Conservation (phyloP, 2,888 invertebrate genomes). For the Trachelus iudaicus region DNA sequence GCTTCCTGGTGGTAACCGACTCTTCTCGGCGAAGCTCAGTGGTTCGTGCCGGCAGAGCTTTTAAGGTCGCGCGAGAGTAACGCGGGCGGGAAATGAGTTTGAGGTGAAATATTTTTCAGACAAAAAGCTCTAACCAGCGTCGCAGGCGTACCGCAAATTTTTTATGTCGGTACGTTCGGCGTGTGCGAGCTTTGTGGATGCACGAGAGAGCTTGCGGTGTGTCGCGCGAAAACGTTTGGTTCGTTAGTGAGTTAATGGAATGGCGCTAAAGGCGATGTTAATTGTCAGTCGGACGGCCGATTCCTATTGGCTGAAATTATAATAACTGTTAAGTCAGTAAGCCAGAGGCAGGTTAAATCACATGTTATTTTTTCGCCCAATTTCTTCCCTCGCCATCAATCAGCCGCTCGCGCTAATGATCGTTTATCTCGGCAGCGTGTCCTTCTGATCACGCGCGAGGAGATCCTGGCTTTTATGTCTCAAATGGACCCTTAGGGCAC, state of each 20-base stretch:
- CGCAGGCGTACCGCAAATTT: neutral
- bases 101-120: neutral
- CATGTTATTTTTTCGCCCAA: neutral
- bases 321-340: neutral
- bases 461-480: neutral
- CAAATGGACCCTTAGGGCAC: neutral
- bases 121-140: neutral
- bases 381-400: conserved; percentile 2
- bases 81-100: neutral
- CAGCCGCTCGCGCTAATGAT: conserved; percentile 1
- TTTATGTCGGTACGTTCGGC: neutral
- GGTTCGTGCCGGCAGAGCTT: neutral
- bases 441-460: neutral
- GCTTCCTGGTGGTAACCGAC: neutral
- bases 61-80: neutral
- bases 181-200: neutral
- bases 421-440: neutral
- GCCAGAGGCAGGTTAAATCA: neutral
- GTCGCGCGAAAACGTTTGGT: neutral
- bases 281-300: neutral
- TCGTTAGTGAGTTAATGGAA: neutral
- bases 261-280: neutral
- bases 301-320: neutral
- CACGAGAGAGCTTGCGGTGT: neutral
- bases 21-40: neutral